Percentiles rank a stretch among this genome's conserved stretches.
These are phyloP conservation scores for Parambassis ranga DNA, from an alignment of 2,797 vertebrate genomes.

Conservation along the genomic window DNA sequence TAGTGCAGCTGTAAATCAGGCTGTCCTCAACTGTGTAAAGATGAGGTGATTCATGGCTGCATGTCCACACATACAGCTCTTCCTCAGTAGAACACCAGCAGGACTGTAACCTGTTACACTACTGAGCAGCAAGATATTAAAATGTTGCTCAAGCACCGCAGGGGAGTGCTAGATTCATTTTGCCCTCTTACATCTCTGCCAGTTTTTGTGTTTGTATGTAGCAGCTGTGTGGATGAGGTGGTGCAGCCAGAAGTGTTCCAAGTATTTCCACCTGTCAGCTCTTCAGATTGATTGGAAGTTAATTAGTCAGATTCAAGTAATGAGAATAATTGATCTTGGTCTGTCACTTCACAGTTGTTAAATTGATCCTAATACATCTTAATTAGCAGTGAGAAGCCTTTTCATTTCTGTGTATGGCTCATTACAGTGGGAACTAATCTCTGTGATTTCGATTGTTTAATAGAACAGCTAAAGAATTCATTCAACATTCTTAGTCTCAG, in stretches of 20 bases:
- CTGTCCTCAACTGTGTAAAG: not conserved
- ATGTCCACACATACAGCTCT: too few species aligned
- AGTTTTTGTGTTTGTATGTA: conserved; percentile 5
- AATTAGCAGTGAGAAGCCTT: conserved; percentile 26
- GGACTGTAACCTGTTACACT: conserved; percentile 1
- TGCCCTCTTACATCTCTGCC: not conserved
- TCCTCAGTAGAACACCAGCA: too few species aligned
- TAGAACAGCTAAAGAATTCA: not conserved
- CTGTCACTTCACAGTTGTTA: conserved; percentile 20
- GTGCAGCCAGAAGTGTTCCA: not conserved
- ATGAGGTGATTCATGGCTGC: too few species aligned
- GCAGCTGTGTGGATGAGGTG: conserved; percentile 11
- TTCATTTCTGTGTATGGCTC: conserved; percentile 21
- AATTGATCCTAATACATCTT: conserved; percentile 44
- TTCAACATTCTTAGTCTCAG: not conserved
- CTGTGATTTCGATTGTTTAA: conserved; percentile 15
- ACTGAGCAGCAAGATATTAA: conserved; percentile 7
- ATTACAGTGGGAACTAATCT: conserved; percentile 22
- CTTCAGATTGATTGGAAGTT: conserved; percentile 8
- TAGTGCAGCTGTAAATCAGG: not conserved
- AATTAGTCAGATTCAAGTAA: conserved; percentile 34
- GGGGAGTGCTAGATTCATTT: conserved; percentile 4
- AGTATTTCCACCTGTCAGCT: conserved; percentile 24
- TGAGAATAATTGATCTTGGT: conserved; percentile 29
- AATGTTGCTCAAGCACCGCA: not conserved